Evolutionary conservation across 2,113 vertebrate genomes (phyloP).

Genomic region (Myrmophylax atrothorax): DNA sequence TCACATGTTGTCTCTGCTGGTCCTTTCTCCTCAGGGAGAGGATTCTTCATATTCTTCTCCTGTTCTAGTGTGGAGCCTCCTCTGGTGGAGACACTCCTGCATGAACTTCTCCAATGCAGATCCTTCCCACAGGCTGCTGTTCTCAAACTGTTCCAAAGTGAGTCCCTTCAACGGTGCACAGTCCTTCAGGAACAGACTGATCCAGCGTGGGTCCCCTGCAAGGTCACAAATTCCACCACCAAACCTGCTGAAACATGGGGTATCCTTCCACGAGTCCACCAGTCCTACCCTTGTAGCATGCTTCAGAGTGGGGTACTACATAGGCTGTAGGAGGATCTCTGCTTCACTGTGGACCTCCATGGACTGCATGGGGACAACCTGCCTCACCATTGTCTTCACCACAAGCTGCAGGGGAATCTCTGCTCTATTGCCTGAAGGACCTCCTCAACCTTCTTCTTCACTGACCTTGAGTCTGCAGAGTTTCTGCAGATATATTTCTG

Average conservation of each 20-base stretch:
- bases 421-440: background rate
- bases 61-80: background rate
- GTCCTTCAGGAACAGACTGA: background rate
- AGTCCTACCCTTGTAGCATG: background rate
- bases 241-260: background rate
- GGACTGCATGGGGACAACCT: background rate
- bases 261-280: no score
- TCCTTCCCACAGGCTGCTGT: no score
- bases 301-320: background rate
- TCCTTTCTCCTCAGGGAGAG: background rate
- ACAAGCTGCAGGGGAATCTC: background rate
- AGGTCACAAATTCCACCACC: background rate
- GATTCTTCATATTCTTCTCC: background rate
- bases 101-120: background rate
- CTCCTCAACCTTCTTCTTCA: background rate
- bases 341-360: no score
- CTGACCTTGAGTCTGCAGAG: background rate
- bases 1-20: background rate
- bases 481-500: background rate
- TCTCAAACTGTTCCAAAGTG: background rate
- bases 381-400: background rate
- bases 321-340: background rate
- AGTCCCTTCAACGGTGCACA: background rate
- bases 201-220: no score
- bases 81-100: background rate